A percentile compares a stretch with the other conserved stretches of the same genome.
phyloP scores from a whole-genome alignment of 2,888 invertebrate species.

The Tryphoninae sp. region DNA sequence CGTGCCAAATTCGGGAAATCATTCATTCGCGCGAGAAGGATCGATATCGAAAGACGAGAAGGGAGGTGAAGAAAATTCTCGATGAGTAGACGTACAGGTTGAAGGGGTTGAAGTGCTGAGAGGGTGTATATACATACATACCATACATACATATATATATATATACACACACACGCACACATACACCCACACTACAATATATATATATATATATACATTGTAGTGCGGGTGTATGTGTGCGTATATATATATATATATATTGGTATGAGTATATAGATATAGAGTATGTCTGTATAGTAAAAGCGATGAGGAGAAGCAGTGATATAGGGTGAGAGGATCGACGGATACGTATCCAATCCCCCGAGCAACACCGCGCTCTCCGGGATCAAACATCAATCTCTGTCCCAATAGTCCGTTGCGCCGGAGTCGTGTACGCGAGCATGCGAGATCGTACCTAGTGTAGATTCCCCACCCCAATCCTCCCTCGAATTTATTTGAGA shows the following conservation, averaged over 20 bases:
- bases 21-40: not conserved
- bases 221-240: too few relatives aligned
- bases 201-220: too few relatives aligned
- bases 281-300: not conserved
- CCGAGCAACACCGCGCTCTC: conserved; percentile 41
- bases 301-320: conserved; percentile 2
- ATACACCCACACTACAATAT: too few relatives aligned
- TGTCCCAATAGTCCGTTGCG: conserved; percentile 53
- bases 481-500: conserved; percentile 46
- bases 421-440: conserved; percentile 36
- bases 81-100: conserved; percentile 6
- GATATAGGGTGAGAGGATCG: conserved; percentile 7
- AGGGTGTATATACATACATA: not conserved
- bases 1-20: not conserved
- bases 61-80: not conserved
- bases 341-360: conserved; percentile 40
- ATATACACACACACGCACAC: too few relatives aligned
- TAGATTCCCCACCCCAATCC: conserved; percentile 43
- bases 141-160: not conserved
- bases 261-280: too few relatives aligned
- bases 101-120: conserved; percentile 10
- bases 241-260: too few relatives aligned
- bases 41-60: not conserved
- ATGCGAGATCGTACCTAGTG: conserved; percentile 9
- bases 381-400: conserved; percentile 60